phyloP scores from a whole-genome alignment of 2,888 invertebrate species.

The Crioceris asparagi region DNA sequence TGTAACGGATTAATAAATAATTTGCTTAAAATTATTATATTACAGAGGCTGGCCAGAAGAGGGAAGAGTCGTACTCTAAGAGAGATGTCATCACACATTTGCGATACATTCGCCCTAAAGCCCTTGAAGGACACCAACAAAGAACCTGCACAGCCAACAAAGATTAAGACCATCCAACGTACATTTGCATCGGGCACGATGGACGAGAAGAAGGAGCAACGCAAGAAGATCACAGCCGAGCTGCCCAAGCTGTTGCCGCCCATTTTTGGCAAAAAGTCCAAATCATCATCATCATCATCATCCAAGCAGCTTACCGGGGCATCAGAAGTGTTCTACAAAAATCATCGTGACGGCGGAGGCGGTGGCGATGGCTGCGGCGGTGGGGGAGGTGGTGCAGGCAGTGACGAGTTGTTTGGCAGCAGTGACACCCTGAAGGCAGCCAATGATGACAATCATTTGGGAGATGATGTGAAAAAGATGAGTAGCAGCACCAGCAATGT shows the following conservation, averaged over 20 bases:
- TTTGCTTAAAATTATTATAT: too few relatives aligned
- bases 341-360: constrained; percentile 10
- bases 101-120: constrained; percentile 33
- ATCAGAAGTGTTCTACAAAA: constrained; percentile 25
- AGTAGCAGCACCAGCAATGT: too few relatives aligned
- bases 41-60: too few relatives aligned
- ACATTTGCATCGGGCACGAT: constrained; percentile 17
- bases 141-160: constrained; percentile 13
- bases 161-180: constrained; percentile 26
- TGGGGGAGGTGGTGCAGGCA: too few relatives aligned
- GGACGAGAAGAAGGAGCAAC: constrained; percentile 25
- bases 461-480: constrained; percentile 21
- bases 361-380: constrained; percentile 10
- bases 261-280: too few relatives aligned
- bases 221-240: constrained; percentile 32
- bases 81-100: constrained; percentile 25
- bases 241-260: constrained; percentile 14
- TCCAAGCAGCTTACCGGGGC: constrained; percentile 28
- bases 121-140: constrained; percentile 22
- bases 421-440: constrained; percentile 23
- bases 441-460: constrained; percentile 13
- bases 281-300: too few relatives aligned
- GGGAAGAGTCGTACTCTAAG: too few relatives aligned
- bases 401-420: constrained; percentile 25
- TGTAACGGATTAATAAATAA: too few relatives aligned